phyloP scores from a whole-genome alignment of 2,888 invertebrate species.

The Cristatella mucedo region DNA sequence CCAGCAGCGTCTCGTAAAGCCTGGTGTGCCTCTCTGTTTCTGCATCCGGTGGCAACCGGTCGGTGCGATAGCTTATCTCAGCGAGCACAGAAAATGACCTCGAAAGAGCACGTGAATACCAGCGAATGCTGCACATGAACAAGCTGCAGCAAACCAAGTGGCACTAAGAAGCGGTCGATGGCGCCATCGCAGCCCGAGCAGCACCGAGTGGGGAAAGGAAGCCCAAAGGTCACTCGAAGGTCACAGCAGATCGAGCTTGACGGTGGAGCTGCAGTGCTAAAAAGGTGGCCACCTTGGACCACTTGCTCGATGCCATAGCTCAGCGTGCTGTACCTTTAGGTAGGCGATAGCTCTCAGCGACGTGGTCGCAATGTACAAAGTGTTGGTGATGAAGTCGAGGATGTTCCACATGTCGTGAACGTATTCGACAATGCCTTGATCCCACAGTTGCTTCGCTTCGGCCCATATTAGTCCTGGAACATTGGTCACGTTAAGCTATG shows the following conservation, averaged over 20 bases:
- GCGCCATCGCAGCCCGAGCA: too few relatives aligned
- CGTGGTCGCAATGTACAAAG: conserved; percentile 88
- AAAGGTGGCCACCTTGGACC: background rate
- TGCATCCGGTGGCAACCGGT: too few relatives aligned
- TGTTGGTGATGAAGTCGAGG: conserved; percentile 94
- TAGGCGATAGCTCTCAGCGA: conserved; percentile 84
- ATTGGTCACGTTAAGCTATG: background rate
- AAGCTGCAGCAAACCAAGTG: too few relatives aligned
- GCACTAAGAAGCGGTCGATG: too few relatives aligned
- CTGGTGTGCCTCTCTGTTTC: too few relatives aligned
- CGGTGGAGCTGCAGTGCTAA: background rate
- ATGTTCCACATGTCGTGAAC: conserved; percentile 99
- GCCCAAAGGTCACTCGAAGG: background rate
- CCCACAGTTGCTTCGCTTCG: conserved; percentile 96
- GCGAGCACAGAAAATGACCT: too few relatives aligned
- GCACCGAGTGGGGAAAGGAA: too few relatives aligned
- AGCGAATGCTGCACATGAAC: too few relatives aligned
- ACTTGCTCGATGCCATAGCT: too few relatives aligned
- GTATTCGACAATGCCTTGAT: conserved; percentile 87
- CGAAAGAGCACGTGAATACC: too few relatives aligned
- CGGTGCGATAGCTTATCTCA: too few relatives aligned
- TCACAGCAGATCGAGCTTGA: background rate
- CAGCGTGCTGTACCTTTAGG: conserved; percentile 68
- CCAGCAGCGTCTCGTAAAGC: too few relatives aligned
- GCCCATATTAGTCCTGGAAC: conserved; percentile 82